Conservation (phyloP, 2,797 vertebrate genomes). For the Fistularia commersonii region DNA sequence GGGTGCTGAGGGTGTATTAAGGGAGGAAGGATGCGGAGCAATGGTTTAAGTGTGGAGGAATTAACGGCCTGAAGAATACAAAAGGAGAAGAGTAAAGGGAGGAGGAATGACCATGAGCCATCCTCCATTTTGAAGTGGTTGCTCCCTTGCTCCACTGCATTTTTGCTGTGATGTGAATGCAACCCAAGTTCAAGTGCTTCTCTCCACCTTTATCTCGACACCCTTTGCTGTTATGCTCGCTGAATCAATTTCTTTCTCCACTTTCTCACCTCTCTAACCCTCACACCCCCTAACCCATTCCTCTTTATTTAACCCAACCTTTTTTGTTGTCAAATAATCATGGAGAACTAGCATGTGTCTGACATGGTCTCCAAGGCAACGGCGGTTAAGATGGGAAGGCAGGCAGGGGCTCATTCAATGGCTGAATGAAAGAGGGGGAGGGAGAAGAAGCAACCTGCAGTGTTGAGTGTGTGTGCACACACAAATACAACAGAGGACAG, state of each 20-base stretch:
- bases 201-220: constrained; percentile 35
- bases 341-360: constrained; percentile 88
- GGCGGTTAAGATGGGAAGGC: constrained; percentile 81
- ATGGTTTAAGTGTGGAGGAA: no score
- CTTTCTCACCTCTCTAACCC: constrained; percentile 47
- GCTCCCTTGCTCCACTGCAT: constrained; percentile 35
- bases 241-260: constrained; percentile 41
- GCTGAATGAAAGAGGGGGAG: constrained; percentile 74
- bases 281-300: constrained; percentile 39
- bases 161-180: constrained; percentile 37
- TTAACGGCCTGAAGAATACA: no score
- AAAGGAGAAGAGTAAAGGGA: neutral
- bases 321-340: constrained; percentile 88
- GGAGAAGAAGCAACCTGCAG: constrained; percentile 63
- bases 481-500: constrained; percentile 24
- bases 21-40: neutral
- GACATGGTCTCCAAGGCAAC: constrained; percentile 93
- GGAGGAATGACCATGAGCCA: constrained; percentile 35
- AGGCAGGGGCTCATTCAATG: constrained; percentile 81
- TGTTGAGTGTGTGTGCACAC: constrained; percentile 19
- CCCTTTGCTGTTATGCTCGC: constrained; percentile 32
- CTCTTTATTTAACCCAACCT: constrained; percentile 70
- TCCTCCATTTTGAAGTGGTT: constrained; percentile 55
- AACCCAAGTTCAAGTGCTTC: constrained; percentile 55
- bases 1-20: constrained; percentile 12